phyloP scores from a whole-genome alignment of 2,888 invertebrate genomes.

The Tetragnatha montana region DNA sequence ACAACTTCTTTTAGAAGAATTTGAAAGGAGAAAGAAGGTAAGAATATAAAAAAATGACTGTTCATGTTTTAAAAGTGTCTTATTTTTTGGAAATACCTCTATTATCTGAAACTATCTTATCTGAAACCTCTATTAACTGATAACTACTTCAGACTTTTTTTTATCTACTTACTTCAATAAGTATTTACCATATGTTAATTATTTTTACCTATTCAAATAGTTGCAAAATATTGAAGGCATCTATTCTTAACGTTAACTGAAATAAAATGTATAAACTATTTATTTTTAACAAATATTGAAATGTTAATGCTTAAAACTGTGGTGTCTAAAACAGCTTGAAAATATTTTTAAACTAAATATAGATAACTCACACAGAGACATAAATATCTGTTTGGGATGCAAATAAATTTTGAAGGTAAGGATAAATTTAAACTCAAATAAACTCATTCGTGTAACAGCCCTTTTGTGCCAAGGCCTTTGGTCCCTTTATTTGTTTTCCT shows the following conservation, averaged over 20 bases:
- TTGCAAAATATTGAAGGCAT: too few relatives aligned
- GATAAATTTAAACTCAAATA: too few relatives aligned
- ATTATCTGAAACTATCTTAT: neutral
- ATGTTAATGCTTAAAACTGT: neutral
- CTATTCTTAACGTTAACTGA: too few relatives aligned
- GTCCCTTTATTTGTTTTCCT: too few relatives aligned
- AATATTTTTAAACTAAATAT: too few relatives aligned
- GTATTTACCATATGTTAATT: neutral
- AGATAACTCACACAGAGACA: too few relatives aligned
- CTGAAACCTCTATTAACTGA: neutral
- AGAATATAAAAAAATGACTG: conserved; percentile 19
- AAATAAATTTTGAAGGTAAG: too few relatives aligned
- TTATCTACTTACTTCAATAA: neutral
- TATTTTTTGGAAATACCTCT: neutral
- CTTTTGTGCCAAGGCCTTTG: too few relatives aligned
- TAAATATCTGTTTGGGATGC: too few relatives aligned
- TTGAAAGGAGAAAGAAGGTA: conserved; percentile 92
- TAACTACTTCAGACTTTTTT: neutral
- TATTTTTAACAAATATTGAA: neutral
- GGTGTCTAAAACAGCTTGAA: neutral
- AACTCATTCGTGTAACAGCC: too few relatives aligned
- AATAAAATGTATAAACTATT: too few relatives aligned
- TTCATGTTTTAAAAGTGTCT: neutral
- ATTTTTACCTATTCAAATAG: conserved; percentile 1
- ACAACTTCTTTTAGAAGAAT: conserved; percentile 94